phyloP scores from a whole-genome alignment of 2,797 vertebrate genomes.

The Buceros bicornis region DNA sequence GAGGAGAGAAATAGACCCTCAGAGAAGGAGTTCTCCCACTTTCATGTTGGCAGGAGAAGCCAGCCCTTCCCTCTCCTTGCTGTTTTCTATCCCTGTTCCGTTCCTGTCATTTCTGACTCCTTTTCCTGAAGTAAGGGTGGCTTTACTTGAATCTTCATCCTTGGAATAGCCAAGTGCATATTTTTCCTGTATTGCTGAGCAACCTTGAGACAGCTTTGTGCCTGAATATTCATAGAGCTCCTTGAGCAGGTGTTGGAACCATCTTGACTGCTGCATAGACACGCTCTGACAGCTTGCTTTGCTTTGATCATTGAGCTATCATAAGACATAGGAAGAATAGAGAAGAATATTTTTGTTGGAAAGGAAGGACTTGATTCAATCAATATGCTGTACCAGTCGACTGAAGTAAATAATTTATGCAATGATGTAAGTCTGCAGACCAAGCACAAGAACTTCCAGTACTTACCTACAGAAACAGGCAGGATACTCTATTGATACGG shows the following conservation, averaged over 20 bases:
- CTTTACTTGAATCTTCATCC: neutral
- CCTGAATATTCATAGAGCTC: neutral
- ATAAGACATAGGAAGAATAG: neutral
- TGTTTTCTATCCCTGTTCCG: neutral
- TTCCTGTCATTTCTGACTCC: neutral
- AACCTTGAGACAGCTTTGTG: neutral
- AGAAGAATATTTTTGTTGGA: neutral
- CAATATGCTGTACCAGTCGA: neutral
- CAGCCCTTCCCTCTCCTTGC: neutral
- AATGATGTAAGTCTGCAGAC: neutral
- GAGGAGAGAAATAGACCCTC: neutral
- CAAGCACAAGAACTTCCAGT: neutral
- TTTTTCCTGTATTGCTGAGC: neutral
- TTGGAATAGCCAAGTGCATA: neutral
- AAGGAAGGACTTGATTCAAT: neutral
- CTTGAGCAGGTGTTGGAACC: neutral
- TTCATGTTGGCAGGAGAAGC: neutral
- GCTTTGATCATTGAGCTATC: slow-evolving; percentile 42
- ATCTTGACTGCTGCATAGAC: neutral
- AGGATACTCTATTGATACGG: neutral
- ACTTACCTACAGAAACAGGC: neutral
- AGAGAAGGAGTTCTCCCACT: neutral
- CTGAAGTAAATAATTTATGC: neutral
- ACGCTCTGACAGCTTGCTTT: neutral
- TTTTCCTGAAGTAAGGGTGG: neutral